phyloP scores from a whole-genome alignment of 1,140 invertebrate genomes.

The Drosophila athabasca region DNA sequence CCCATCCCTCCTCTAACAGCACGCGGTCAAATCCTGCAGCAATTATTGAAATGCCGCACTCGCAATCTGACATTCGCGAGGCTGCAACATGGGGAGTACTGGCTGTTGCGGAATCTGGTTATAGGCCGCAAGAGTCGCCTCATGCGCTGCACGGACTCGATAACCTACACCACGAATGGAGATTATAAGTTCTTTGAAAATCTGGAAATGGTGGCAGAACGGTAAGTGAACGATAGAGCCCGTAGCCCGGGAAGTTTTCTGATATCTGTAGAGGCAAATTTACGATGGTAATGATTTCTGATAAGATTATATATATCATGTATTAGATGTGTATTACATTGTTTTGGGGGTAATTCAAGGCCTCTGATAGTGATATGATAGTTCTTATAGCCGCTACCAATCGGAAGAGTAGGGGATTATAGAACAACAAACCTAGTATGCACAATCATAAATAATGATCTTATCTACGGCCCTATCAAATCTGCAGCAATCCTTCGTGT shows the following conservation, averaged over 20 bases:
- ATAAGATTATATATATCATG: neutral
- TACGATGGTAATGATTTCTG: too few relatives aligned
- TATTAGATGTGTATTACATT: too few relatives aligned
- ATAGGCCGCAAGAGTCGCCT: constrained; percentile 84
- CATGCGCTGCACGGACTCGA: constrained; percentile 89
- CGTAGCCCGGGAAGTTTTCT: too few relatives aligned
- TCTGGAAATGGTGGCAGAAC: constrained; percentile 89
- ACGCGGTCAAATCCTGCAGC: constrained; percentile 38
- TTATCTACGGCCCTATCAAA: too few relatives aligned
- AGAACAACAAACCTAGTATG: too few relatives aligned
- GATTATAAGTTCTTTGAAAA: constrained; percentile 96
- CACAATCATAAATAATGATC: too few relatives aligned
- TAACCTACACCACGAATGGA: constrained; percentile 96
- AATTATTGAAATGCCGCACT: constrained; percentile 86
- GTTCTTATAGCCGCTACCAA: too few relatives aligned
- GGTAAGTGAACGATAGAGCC: constrained; percentile 76
- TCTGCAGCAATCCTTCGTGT: too few relatives aligned
- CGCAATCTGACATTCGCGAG: constrained; percentile 86
- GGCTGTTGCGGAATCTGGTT: constrained; percentile 94
- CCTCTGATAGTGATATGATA: too few relatives aligned
- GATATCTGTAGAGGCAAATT: too few relatives aligned
- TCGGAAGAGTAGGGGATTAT: too few relatives aligned
- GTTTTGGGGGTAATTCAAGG: too few relatives aligned
- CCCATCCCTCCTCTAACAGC: neutral
- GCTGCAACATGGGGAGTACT: constrained; percentile 91